Evolutionary conservation across 2,888 invertebrate species (phyloP), one percentile per base, ranked within the genome.

Genomic region (Ophion ventricosus): DNA sequence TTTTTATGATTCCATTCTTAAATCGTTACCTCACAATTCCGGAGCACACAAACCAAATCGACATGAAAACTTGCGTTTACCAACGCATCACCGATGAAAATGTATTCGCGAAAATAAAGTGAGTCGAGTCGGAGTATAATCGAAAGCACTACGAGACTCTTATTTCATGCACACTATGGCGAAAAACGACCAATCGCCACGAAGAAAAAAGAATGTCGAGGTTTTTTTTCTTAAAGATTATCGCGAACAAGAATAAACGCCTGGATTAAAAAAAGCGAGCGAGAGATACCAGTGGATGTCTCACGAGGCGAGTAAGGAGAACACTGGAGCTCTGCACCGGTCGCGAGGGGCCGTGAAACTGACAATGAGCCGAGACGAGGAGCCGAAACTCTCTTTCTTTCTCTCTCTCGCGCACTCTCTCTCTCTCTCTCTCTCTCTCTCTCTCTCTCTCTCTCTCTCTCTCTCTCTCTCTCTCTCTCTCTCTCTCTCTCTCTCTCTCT

Each of bases 301-400:
- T 43, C 49, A 49, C 40, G 54, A 70, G 70, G 40, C 40, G 56
- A 23, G 57, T 11, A 73, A 61, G 74, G 77, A 78, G 73, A 72
- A 35, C 23, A 26, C 56, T 11, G 72, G 75, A 82, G 82, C 75
- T 82, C 86, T 78, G 84, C 67, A 80, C 82, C 84, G 82, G 82
- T 82, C 76, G 84, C 82, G 82, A 85, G 82, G 73, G 76, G 84
- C 80, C 80, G 84, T 80, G 84, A 76, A 85, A 85, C 84, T 85
- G 84, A 85, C 82, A 79, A 85, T 76, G 82, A 82, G 54, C 49
- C 82, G 82, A 79, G 82, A 75, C 82, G 63, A 76, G 73, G 72
- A 76, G 72, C 82, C 82, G 80, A 82, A 85, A 82, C 82, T 82
- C 77, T 79, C 67, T 61, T 23, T 43, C 73, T 20, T 25, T 73